phyloP scores from a whole-genome alignment of 2,113 vertebrate genomes.

The Sitta europaea region DNA sequence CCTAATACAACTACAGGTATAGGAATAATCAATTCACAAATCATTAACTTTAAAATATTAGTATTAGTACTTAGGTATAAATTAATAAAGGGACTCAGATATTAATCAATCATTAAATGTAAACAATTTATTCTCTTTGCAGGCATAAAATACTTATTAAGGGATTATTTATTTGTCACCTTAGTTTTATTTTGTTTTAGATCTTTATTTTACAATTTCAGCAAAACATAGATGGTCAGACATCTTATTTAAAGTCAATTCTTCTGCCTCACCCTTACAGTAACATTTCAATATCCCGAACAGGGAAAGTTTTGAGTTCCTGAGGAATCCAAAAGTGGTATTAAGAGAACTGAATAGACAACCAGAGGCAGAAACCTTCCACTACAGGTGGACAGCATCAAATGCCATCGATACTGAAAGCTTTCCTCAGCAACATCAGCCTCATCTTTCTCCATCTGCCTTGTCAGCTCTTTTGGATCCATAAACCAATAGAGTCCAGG shows the following conservation, averaged over 20 bases:
- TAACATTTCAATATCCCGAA: neutral
- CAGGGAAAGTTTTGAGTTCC: neutral
- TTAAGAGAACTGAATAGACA: neutral
- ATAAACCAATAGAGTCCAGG: neutral
- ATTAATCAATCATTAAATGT: neutral
- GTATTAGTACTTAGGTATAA: neutral
- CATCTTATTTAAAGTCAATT: neutral
- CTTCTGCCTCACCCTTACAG: neutral
- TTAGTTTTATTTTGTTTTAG: neutral
- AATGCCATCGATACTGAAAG: neutral
- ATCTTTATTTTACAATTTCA: neutral
- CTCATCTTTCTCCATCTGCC: neutral
- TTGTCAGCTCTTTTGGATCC: neutral
- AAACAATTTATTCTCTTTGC: neutral
- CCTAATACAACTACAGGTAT: neutral
- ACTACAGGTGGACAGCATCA: neutral
- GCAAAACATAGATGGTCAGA: neutral
- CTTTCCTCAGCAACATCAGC: neutral
- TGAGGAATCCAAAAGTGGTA: neutral
- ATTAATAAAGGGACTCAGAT: neutral
- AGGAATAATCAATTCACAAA: neutral
- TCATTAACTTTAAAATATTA: neutral
- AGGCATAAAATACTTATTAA: neutral
- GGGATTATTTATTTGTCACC: neutral
- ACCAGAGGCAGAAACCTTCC: neutral